Evolutionary conservation across 2,888 invertebrate species (phyloP).

Genomic region (Sarcophaga carnaria): DNA sequence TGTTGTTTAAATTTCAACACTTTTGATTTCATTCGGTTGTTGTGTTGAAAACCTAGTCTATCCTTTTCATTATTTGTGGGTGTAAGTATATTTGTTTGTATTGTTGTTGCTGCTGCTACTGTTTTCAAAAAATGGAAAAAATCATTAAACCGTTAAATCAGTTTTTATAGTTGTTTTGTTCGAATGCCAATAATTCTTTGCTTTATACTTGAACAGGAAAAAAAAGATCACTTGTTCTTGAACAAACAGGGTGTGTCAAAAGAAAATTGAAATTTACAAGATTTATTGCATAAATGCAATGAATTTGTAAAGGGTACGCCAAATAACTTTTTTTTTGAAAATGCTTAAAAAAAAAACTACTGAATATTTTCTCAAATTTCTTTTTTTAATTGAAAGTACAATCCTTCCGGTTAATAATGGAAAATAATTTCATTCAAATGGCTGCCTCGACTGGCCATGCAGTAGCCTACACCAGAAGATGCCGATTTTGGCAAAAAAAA

Average conservation of each 20-base stretch:
- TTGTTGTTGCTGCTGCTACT: slow-evolving; percentile 14
- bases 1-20: slow-evolving; percentile 62
- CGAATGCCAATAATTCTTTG: not conserved
- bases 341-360: too few relatives aligned
- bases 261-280: too few relatives aligned
- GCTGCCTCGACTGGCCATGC: too few relatives aligned
- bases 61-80: slow-evolving; percentile 1
- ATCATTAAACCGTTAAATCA: slow-evolving; percentile 67
- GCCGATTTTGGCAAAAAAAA: too few relatives aligned
- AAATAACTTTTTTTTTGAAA: too few relatives aligned
- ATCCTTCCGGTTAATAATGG: too few relatives aligned
- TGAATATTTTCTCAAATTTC: too few relatives aligned
- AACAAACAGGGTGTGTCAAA: not conserved
- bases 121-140: slow-evolving; percentile 43
- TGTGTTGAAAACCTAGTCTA: slow-evolving; percentile 43
- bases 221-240: slow-evolving; percentile 24
- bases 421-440: too few relatives aligned
- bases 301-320: too few relatives aligned
- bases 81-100: slow-evolving; percentile 5
- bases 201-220: not conserved
- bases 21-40: slow-evolving; percentile 65
- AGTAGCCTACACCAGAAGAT: too few relatives aligned
- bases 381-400: too few relatives aligned
- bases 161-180: slow-evolving; percentile 52
- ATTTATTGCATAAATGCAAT: too few relatives aligned